Base-by-base conservation (phyloP, 2,113 vertebrate species). In the Plectropomus leopardus region DNA sequence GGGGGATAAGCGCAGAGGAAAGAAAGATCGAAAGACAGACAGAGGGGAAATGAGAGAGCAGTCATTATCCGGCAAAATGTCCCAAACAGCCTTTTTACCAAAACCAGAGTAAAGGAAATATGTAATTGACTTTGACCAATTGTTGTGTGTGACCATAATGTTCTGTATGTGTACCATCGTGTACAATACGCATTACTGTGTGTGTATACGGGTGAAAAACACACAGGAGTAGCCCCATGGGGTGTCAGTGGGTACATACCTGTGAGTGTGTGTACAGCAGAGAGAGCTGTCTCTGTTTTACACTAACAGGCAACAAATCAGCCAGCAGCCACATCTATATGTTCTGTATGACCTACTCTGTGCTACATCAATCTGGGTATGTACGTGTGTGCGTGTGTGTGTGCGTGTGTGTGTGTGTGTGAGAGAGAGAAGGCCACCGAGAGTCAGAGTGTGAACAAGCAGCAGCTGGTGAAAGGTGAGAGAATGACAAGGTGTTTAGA, bases 391-490 rank as follows among this genome's bases (percentile, higher is more conserved):
- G 21, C 0, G 57, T 3, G 59, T 1, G 13, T 47, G 53, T 34
- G n/a, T 26, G 36, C 24, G 11, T 21, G 59, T 30, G 60, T 64
- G 72, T 77, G 83, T 76, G 73, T 34, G 16, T 47, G 53, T 68
- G 13, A n/a, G 48, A n/a, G 48, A 8, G 60, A 19, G 7, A 64
- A 53, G 26, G 54, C 32, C 4, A 79, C 53, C 7, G 42, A 82
- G 53, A 57, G 85, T 72, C 73, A 53, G 70, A 72, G 88, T 78
- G 88, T 76, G 90, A 94, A 94, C 92, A 92, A 87, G 87, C 80
- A 87, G 90, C 93, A 94, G 91, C 93, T 94, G 93, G 79, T 85
- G 78, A 74, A 65, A 88, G 61, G 91, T 90, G 93, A 86, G 79
- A 68, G 79, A 83, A 7, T 81, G 91, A 92, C 87, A 87, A 87